A percentile compares a stretch with the other conserved stretches of the same genome.
Conservation (phyloP, 2,888 invertebrate species). For the Microchrysa polita region DNA sequence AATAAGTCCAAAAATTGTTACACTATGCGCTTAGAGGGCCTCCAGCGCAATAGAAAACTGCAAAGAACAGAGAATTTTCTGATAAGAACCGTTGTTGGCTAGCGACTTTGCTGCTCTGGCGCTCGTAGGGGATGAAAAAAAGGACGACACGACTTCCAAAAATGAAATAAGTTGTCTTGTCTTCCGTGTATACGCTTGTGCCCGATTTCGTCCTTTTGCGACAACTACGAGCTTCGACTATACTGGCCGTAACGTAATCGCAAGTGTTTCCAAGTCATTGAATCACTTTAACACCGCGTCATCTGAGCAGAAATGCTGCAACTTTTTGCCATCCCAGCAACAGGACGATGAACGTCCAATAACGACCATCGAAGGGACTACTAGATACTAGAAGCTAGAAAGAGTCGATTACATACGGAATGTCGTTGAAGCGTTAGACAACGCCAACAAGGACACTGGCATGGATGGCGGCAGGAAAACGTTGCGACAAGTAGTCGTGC, state of each 20-base stretch:
- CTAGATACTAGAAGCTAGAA: too few relatives aligned
- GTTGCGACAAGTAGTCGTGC: constrained; percentile 19
- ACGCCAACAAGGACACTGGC: constrained; percentile 25
- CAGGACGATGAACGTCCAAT: constrained; percentile 31
- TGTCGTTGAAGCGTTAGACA: constrained; percentile 15
- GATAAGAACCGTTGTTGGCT: constrained; percentile 24
- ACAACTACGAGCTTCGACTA: constrained; percentile 6
- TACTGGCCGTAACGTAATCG: constrained; percentile 49
- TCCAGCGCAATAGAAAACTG: not conserved
- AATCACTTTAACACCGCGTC: constrained; percentile 46
- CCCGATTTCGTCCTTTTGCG: not conserved
- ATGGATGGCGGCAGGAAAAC: constrained; percentile 39
- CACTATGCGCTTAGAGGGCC: not conserved
- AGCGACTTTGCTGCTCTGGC: not conserved
- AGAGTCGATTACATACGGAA: constrained; percentile 29
- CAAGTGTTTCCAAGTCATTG: constrained; percentile 49
- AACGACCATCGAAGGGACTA: not conserved
- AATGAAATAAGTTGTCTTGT: constrained; percentile 40
- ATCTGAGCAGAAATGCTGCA: constrained; percentile 47
- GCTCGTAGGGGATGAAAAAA: not conserved
- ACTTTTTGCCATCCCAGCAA: constrained; percentile 44
- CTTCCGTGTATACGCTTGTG: not conserved
- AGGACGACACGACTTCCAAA: not conserved
- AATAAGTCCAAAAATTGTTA: not conserved
- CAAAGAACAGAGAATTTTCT: not conserved